These are phyloP conservation scores for Stomorhina lunata DNA, from an alignment of 2,888 invertebrate genomes.

Conservation along the genomic window DNA sequence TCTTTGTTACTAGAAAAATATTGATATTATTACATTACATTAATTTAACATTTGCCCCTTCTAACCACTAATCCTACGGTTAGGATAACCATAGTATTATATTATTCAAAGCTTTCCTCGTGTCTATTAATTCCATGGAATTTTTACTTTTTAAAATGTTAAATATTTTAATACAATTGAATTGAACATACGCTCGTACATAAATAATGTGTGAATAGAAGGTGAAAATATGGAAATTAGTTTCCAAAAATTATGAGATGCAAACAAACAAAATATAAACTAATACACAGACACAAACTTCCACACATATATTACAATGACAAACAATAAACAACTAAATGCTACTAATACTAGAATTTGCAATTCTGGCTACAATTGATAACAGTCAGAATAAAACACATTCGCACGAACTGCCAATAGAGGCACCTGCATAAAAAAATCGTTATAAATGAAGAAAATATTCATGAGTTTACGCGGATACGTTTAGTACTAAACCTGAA, in stretches of 20 bases:
- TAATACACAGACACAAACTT: neutral
- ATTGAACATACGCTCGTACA: neutral
- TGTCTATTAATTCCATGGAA: too few relatives aligned
- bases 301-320: neutral
- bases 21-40: too few relatives aligned
- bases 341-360: slow-evolving; percentile 19
- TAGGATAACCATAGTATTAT: too few relatives aligned
- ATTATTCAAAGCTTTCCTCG: too few relatives aligned
- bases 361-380: slow-evolving; percentile 27
- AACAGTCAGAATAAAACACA: slow-evolving; percentile 2
- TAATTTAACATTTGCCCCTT: too few relatives aligned
- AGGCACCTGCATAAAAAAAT: neutral
- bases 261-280: neutral
- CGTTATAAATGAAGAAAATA: neutral
- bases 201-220: neutral
- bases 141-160: neutral
- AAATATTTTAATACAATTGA: slow-evolving; percentile 4
- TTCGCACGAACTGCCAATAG: neutral
- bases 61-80: too few relatives aligned
- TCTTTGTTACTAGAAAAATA: too few relatives aligned
- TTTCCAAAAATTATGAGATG: neutral
- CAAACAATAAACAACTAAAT: slow-evolving; percentile 41
- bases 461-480: neutral
- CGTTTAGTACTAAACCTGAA: neutral
- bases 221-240: slow-evolving; percentile 34